Percentiles rank a stretch among this genome's conserved stretches.
Evolutionary conservation across 2,888 invertebrate species (phyloP).

Genomic region (Dicycla oo): DNA sequence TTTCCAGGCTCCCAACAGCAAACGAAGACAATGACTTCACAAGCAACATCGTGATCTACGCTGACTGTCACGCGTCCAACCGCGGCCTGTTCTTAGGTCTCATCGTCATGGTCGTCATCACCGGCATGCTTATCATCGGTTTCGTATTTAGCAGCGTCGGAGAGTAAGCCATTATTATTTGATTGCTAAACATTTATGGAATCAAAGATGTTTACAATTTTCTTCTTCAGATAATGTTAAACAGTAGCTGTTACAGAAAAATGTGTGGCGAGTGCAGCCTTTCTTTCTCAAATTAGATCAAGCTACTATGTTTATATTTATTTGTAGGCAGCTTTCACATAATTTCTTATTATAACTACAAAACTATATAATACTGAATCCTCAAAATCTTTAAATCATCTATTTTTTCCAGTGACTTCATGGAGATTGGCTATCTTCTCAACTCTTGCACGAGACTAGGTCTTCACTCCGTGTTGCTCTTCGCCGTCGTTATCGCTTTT

Average conservation of each 20-base stretch:
- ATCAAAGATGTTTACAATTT: not conserved
- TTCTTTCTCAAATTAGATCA: not conserved
- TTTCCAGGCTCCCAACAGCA: slow-evolving; percentile 82
- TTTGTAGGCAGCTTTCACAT: not conserved
- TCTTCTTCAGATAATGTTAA: not conserved
- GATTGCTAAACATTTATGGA: not conserved
- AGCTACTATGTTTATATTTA: not conserved
- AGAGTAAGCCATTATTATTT: slow-evolving; percentile 75
- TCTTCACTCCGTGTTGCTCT: slow-evolving; percentile 90
- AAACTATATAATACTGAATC: not conserved
- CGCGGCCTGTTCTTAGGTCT: slow-evolving; percentile 93
- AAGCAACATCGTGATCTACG: slow-evolving; percentile 91
- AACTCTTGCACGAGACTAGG: slow-evolving; percentile 89
- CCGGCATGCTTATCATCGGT: slow-evolving; percentile 86
- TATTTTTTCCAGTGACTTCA: slow-evolving; percentile 83
- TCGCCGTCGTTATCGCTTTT: slow-evolving; percentile 91
- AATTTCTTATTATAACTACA: not conserved
- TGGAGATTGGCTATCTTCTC: slow-evolving; percentile 86
- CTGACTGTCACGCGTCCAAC: slow-evolving; percentile 94
- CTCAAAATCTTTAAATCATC: not conserved
- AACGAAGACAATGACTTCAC: slow-evolving; percentile 88
- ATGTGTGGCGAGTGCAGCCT: not conserved
- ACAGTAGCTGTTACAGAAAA: not conserved
- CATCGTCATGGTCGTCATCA: slow-evolving; percentile 88
- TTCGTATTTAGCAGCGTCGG: slow-evolving; percentile 88